phyloP scores from a whole-genome alignment of 2,113 vertebrate species.

The Manacus vitellinus region DNA sequence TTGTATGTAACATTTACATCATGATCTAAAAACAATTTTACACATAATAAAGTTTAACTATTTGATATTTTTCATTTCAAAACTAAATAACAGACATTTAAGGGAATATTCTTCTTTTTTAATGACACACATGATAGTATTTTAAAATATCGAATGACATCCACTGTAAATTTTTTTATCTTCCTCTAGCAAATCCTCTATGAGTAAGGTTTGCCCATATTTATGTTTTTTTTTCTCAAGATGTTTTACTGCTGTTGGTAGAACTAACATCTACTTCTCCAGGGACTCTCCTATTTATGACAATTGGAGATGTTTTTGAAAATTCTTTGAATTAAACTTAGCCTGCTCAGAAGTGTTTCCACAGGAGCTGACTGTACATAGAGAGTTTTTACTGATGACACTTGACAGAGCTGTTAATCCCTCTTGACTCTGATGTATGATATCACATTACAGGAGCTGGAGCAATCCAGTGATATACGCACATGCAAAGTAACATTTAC shows the following conservation, averaged over 20 bases:
- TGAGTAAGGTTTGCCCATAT: conserved; percentile 57
- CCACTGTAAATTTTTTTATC: conserved; percentile 20
- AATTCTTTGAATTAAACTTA: conserved; percentile 64
- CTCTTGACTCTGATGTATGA: neutral
- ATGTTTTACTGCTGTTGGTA: conserved; percentile 60
- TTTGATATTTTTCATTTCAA: conserved; percentile 76
- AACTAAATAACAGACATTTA: conserved; percentile 73
- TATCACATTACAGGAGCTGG: neutral
- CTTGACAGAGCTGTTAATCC: conserved; percentile 15
- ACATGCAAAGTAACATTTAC: neutral
- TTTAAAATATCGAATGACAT: conserved; percentile 51
- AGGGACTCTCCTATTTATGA: conserved; percentile 64
- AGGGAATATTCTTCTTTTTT: conserved; percentile 54
- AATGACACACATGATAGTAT: conserved; percentile 51
- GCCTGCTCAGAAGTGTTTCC: conserved; percentile 41
- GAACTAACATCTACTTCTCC: conserved; percentile 70
- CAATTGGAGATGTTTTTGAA: conserved; percentile 61
- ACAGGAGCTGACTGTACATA: neutral
- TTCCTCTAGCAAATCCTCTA: conserved; percentile 38
- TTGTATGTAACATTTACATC: conserved; percentile 48
- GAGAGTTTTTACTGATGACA: neutral
- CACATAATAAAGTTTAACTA: conserved; percentile 81
- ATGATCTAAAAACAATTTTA: conserved; percentile 73
- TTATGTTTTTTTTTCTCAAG: conserved; percentile 35
- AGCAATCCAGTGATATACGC: neutral